phyloP scores from a whole-genome alignment of 30 jellyfish, hydroid and myxozoan genomes.

The Nemopilema nomurai region DNA sequence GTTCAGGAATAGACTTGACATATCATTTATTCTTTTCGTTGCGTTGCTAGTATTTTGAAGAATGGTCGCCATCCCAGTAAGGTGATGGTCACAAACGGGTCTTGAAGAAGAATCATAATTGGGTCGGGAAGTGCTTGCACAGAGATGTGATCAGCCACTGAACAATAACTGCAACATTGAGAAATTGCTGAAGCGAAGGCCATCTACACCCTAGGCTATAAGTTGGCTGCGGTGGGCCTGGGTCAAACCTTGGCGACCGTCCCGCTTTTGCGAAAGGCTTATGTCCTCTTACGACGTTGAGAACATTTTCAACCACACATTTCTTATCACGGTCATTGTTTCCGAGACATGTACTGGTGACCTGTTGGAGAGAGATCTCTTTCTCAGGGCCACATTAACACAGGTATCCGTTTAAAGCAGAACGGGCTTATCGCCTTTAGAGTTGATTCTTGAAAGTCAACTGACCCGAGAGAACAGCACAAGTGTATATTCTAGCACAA shows the following conservation, averaged over 20 bases:
- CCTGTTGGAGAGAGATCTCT: slow-evolving; percentile 3
- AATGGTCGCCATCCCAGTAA: too few species aligned
- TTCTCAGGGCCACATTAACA: slow-evolving; percentile 14
- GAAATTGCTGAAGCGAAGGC: too few species aligned
- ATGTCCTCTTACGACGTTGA: slow-evolving; percentile 1
- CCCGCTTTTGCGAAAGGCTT: background rate
- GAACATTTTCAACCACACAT: slow-evolving; percentile 10
- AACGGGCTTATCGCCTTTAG: slow-evolving; percentile 31
- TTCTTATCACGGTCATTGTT: background rate
- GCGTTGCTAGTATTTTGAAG: too few species aligned
- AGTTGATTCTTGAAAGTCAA: slow-evolving; percentile 41
- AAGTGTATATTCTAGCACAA: background rate
- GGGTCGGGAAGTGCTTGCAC: too few species aligned
- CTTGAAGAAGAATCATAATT: too few species aligned
- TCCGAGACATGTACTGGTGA: slow-evolving; percentile 26
- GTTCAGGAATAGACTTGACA: too few species aligned
- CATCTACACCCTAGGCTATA: background rate
- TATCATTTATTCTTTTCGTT: too few species aligned
- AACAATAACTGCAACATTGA: too few species aligned
- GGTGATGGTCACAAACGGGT: too few species aligned
- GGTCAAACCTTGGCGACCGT: slow-evolving; percentile 16
- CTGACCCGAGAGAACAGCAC: slow-evolving; percentile 50
- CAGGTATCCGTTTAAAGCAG: slow-evolving; percentile 34
- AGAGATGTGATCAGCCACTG: too few species aligned
- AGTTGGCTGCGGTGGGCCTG: background rate